Percentiles rank a stretch among this genome's conserved stretches.
phyloP scores from a whole-genome alignment of 2,113 vertebrate species.

The Okapia johnstoni region DNA sequence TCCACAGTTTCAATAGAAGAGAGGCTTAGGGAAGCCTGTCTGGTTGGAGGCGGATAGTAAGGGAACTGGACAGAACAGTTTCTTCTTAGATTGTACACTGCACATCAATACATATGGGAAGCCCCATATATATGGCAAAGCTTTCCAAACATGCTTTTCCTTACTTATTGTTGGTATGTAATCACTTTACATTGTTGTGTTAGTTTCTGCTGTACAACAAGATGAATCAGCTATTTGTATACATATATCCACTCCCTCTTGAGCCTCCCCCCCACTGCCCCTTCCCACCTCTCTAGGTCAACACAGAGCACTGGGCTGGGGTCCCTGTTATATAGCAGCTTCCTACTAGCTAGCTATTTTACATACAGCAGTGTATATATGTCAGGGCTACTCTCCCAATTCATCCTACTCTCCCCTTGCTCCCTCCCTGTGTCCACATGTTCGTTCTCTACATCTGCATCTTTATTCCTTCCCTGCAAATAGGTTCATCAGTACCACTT shows the following conservation, averaged over 20 bases:
- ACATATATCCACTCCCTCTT: not conserved
- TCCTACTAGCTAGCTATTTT: not conserved
- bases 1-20: not conserved
- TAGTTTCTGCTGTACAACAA: not conserved
- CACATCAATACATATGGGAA: not conserved
- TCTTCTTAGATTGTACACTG: not conserved
- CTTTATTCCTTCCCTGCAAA: not conserved
- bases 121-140: not conserved
- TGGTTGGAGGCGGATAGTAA: not conserved
- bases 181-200: not conserved
- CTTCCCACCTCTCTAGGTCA: not conserved
- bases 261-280: not conserved
- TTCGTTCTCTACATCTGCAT: not conserved
- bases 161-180: not conserved
- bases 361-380: not conserved
- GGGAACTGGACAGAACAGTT: not conserved
- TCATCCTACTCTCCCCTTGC: not conserved
- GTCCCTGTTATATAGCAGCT: not conserved
- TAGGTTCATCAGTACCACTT: not conserved
- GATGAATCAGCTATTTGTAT: not conserved
- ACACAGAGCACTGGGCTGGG: not conserved
- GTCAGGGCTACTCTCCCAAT: not conserved
- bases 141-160: not conserved
- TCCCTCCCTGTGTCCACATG: not conserved
- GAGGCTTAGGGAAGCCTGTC: not conserved